Evolutionary conservation across 2,797 vertebrate genomes (phyloP).

Genomic region (Psittacula echo): DNA sequence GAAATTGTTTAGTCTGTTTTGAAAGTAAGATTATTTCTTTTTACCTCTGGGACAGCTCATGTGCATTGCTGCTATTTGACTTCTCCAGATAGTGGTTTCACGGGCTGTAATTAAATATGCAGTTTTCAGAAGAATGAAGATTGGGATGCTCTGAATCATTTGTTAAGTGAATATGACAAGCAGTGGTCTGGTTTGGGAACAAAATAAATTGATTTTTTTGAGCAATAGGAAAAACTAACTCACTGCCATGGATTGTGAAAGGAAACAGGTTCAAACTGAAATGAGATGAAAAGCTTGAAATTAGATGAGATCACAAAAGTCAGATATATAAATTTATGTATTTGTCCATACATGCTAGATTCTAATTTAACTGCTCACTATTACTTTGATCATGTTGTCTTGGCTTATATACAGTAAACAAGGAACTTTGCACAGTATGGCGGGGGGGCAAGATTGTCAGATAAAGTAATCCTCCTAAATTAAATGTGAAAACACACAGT

Average conservation of each 20-base stretch:
- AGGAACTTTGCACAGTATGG: background rate
- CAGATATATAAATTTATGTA: background rate
- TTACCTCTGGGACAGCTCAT: background rate
- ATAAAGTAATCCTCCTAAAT: constrained; percentile 10
- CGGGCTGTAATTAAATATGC: background rate
- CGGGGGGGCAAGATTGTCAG: background rate
- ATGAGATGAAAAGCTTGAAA: constrained; percentile 78
- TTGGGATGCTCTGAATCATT: constrained; percentile 1
- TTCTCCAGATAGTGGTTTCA: constrained; percentile 9
- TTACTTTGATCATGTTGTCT: constrained; percentile 9
- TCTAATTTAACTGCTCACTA: constrained; percentile 12
- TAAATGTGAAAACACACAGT: background rate
- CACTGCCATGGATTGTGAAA: background rate
- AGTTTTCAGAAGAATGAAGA: background rate
- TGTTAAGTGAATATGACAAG: constrained; percentile 35
- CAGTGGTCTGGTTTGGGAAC: background rate
- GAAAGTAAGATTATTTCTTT: background rate
- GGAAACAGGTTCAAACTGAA: constrained; percentile 52
- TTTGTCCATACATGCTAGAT: background rate
- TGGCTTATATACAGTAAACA: background rate
- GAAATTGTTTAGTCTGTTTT: background rate
- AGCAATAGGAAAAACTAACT: constrained; percentile 22
- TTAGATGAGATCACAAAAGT: constrained; percentile 66
- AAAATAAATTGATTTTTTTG: background rate
- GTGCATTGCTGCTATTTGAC: background rate